Conservation (phyloP, 2,888 invertebrate species). For the Clunio marinus region DNA sequence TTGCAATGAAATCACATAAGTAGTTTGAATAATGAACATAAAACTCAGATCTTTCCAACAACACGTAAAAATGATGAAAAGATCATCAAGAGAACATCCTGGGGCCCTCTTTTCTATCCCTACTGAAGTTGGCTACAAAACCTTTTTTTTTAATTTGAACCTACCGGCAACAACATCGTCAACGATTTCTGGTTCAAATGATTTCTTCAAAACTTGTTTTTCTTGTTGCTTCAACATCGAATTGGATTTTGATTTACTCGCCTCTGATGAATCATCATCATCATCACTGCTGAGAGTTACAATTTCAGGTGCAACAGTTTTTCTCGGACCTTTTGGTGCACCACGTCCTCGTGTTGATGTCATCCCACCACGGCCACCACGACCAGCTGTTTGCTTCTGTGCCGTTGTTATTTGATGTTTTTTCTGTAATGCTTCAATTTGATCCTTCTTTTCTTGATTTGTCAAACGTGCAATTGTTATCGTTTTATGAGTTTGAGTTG, state of each 20-base stretch:
- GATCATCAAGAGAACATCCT: too few species aligned
- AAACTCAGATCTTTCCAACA: too few species aligned
- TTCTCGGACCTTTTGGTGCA: constrained; percentile 52
- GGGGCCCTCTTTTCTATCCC: too few species aligned
- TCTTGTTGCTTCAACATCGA: neutral
- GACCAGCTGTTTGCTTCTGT: neutral
- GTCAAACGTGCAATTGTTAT: neutral
- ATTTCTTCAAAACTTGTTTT: neutral
- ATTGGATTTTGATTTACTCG: neutral
- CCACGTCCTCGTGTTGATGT: constrained; percentile 36
- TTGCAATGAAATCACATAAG: too few species aligned
- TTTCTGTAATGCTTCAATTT: constrained; percentile 38
- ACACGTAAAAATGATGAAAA: too few species aligned
- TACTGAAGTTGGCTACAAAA: neutral
- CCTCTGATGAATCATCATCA: constrained; percentile 50
- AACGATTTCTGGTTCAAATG: constrained; percentile 47
- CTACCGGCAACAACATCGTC: constrained; percentile 42
- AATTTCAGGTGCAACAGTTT: constrained; percentile 63
- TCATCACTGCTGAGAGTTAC: constrained; percentile 68
- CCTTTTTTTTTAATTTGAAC: neutral
- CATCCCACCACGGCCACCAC: neutral
- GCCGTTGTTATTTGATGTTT: constrained; percentile 36
- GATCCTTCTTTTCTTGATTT: constrained; percentile 40
- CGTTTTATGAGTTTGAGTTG: constrained; percentile 45
- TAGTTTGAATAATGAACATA: too few species aligned